These are phyloP conservation scores for Cotesia glomerata DNA, from an alignment of 1,140 invertebrate species.

Conservation along the genomic window DNA sequence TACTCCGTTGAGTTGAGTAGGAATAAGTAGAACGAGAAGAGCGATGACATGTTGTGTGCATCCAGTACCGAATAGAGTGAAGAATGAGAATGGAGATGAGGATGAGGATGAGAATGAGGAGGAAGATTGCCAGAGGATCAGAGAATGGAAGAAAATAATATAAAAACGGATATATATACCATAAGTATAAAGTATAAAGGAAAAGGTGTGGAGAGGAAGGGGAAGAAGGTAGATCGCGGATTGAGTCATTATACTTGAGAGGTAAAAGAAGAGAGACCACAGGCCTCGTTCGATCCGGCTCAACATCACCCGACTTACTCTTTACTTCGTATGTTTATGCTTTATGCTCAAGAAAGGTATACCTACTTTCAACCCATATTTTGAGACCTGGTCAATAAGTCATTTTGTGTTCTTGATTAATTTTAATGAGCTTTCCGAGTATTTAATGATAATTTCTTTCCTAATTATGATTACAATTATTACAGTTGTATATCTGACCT, in stretches of 20 bases:
- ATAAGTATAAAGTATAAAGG: not conserved
- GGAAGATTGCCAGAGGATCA: not conserved
- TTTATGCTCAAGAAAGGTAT: not conserved
- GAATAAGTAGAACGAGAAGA: constrained; percentile 1
- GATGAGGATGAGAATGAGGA: not conserved
- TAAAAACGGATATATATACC: not conserved
- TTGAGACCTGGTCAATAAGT: no score
- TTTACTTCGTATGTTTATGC: no score
- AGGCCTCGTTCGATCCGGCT: constrained; percentile 58
- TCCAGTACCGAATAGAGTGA: not conserved
- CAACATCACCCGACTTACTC: not conserved
- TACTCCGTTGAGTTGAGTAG: not conserved
- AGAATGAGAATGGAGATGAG: constrained; percentile 1
- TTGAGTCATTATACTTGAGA: constrained; percentile 62
- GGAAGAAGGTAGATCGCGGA: constrained; percentile 60
- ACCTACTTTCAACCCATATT: no score
- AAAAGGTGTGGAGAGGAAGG: constrained; percentile 29
- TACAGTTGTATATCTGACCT: no score
- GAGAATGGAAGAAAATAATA: constrained; percentile 1
- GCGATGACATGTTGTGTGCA: constrained; percentile 13
- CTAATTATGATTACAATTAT: no score
- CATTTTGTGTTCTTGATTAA: no score
- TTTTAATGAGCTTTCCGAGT: no score
- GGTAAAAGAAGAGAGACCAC: constrained; percentile 51
- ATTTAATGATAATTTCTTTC: no score